Evolutionary conservation across 2,888 invertebrate species (phyloP).

Genomic region (Ochlodes sylvanus): DNA sequence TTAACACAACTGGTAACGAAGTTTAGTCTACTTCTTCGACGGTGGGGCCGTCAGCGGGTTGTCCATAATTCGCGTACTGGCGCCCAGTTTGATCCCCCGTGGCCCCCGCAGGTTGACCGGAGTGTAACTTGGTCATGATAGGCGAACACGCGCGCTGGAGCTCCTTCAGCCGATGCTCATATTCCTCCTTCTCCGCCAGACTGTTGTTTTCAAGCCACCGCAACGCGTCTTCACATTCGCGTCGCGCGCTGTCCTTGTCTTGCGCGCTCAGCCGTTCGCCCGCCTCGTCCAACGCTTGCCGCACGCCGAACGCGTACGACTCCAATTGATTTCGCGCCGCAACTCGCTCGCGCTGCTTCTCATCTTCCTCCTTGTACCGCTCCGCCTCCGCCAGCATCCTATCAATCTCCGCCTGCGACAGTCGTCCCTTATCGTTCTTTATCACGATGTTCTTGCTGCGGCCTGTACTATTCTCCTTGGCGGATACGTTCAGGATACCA

Average conservation of each 20-base stretch:
- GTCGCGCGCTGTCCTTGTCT: neutral
- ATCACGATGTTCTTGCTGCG: neutral
- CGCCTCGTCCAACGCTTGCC: conserved; percentile 86
- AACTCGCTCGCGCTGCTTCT: conserved; percentile 86
- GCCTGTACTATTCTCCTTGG: conserved; percentile 84
- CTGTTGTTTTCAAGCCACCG: neutral
- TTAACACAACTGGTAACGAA: too few species aligned
- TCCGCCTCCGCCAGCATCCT: conserved; percentile 91
- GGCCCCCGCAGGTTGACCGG: neutral
- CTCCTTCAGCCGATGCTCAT: neutral
- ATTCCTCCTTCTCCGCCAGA: neutral
- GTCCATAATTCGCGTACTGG: neutral
- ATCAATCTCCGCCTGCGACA: conserved; percentile 65
- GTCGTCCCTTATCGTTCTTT: too few species aligned
- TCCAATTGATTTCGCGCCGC: conserved; percentile 89
- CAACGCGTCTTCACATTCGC: neutral
- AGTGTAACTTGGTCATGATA: neutral
- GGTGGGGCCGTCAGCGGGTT: neutral
- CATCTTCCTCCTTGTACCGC: conserved; percentile 88
- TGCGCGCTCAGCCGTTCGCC: conserved; percentile 53
- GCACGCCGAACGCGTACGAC: conserved; percentile 88
- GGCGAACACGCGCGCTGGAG: neutral
- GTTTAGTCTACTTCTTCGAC: neutral
- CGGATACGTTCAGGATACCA: conserved; percentile 89
- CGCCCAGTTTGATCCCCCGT: neutral